A percentile compares a stretch with the other conserved stretches of the same genome.
phyloP scores from a whole-genome alignment of 2,888 invertebrate genomes.

The Stramonita haemastoma region DNA sequence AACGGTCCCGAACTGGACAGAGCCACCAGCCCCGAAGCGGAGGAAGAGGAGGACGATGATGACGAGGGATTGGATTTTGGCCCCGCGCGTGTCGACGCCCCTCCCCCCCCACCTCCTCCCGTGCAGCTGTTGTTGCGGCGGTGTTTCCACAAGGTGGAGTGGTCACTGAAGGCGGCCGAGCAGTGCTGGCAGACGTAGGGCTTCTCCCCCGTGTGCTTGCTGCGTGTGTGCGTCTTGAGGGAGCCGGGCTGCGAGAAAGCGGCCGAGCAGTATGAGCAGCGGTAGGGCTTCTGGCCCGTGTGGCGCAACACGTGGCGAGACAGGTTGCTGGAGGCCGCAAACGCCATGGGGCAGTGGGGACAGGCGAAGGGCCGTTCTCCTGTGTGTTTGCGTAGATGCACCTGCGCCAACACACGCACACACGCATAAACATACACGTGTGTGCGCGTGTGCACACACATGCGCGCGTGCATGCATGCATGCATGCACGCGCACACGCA shows the following conservation, averaged over 20 bases:
- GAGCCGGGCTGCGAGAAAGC: constrained; percentile 41
- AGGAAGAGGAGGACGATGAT: background rate
- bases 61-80: background rate
- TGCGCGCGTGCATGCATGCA: too few relatives aligned
- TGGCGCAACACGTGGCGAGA: constrained; percentile 42
- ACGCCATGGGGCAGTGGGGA: constrained; percentile 38
- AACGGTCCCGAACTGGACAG: background rate
- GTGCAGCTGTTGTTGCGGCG: constrained; percentile 30
- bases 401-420: background rate
- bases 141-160: constrained; percentile 42
- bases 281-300: constrained; percentile 44
- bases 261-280: constrained; percentile 34
- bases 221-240: constrained; percentile 37
- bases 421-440: too few relatives aligned
- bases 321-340: constrained; percentile 39
- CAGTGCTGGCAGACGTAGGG: constrained; percentile 33
- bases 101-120: background rate
- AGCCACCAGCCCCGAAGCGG: background rate
- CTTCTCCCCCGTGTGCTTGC: constrained; percentile 36
- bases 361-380: constrained; percentile 44
- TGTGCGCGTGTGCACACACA: background rate
- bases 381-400: constrained; percentile 47
- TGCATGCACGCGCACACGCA: too few relatives aligned
- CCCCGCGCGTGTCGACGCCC: background rate
- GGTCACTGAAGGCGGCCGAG: constrained; percentile 38